Conservation (phyloP, 2,888 invertebrate species). For the Sinopyrophorus schimmeli region DNA sequence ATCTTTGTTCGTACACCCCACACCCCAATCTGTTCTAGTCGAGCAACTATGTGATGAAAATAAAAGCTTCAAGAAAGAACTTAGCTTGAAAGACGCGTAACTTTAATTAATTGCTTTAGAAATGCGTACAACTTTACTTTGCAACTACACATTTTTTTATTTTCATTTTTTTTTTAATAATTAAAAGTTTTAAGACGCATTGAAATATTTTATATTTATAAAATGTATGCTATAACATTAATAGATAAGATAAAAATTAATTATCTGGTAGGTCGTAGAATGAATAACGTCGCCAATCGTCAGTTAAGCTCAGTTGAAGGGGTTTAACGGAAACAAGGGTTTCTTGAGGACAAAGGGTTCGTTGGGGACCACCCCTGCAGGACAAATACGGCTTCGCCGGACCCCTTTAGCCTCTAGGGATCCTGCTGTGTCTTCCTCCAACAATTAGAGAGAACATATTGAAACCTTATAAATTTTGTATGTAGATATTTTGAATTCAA, state of each 20-base stretch:
- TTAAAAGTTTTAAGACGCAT: background rate
- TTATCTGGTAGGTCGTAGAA: no score
- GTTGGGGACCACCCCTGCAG: slow-evolving; percentile 44
- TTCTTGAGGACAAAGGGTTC: slow-evolving; percentile 48
- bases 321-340: slow-evolving; percentile 40
- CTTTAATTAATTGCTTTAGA: background rate
- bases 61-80: slow-evolving; percentile 17
- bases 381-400: slow-evolving; percentile 40
- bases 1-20: slow-evolving; percentile 36
- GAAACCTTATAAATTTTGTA: slow-evolving; percentile 38
- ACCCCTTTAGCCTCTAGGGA: slow-evolving; percentile 33
- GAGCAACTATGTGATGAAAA: slow-evolving; percentile 18
- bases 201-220: no score
- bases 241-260: no score
- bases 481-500: slow-evolving; percentile 35
- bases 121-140: background rate
- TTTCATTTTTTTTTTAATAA: background rate
- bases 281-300: slow-evolving; percentile 29
- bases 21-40: slow-evolving; percentile 23
- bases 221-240: background rate
- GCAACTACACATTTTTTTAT: no score
- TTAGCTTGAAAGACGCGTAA: no score
- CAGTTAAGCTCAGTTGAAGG: slow-evolving; percentile 30
- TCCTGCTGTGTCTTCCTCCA: slow-evolving; percentile 35
- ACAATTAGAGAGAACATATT: slow-evolving; percentile 44